Percentiles rank a stretch among this genome's conserved stretches.
Evolutionary conservation across 1,140 invertebrate genomes (phyloP).

Genomic region (Lordiphosa collinella): DNA sequence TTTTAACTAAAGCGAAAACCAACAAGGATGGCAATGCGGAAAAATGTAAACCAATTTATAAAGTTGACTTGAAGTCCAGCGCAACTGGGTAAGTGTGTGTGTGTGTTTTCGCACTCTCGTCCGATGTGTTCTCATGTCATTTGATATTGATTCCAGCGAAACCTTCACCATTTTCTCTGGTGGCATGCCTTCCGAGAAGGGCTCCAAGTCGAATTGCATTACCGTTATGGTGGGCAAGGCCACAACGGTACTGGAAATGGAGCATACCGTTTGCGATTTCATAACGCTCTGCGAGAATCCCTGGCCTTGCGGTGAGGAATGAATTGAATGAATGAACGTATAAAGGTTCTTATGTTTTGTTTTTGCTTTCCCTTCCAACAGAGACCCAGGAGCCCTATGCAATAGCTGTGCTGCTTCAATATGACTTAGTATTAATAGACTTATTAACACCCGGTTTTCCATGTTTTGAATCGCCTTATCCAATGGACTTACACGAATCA

Average conservation of each 20-base stretch:
- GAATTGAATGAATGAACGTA: neutral
- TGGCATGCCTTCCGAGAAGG: conserved; percentile 93
- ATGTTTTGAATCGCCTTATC: conserved; percentile 99
- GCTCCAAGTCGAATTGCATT: conserved; percentile 94
- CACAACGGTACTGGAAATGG: conserved; percentile 99
- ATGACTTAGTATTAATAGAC: conserved; percentile 99
- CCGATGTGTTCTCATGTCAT: too few species aligned
- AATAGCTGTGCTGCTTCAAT: conserved; percentile 97
- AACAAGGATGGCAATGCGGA: conserved; percentile 92
- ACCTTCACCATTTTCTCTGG: conserved; percentile 97
- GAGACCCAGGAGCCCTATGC: conserved; percentile 98
- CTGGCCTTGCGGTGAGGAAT: conserved; percentile 89
- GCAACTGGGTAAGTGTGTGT: conserved; percentile 88
- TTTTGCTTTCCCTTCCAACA: conserved; percentile 73
- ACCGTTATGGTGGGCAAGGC: conserved; percentile 95
- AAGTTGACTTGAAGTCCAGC: conserved; percentile 96
- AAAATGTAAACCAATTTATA: conserved; percentile 94
- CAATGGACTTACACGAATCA: conserved; percentile 99
- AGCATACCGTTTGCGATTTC: conserved; percentile 98
- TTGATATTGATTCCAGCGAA: conserved; percentile 82
- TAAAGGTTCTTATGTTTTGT: conserved; percentile 1
- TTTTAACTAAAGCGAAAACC: conserved; percentile 36
- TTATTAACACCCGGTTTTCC: conserved; percentile 96
- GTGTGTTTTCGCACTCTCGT: neutral
- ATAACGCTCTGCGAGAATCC: conserved; percentile 96